Evolutionary conservation across 2,113 vertebrate species (phyloP).

Genomic region (Salvator merianae): DNA sequence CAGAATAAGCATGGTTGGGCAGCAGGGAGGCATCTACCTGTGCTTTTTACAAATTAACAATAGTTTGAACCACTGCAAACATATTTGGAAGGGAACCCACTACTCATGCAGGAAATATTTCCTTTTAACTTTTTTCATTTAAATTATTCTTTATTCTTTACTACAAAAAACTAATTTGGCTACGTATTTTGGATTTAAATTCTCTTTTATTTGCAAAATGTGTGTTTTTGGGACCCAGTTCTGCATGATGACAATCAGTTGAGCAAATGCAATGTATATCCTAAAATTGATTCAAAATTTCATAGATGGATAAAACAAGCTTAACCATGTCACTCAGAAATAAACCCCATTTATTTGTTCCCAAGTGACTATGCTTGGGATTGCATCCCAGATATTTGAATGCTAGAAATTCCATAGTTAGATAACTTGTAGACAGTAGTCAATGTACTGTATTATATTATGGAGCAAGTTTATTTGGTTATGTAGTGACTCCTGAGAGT

Average conservation of each 20-base stretch:
- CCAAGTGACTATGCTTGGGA: neutral
- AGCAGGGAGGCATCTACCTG: neutral
- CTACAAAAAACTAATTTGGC: neutral
- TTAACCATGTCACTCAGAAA: neutral
- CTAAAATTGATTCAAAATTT: neutral
- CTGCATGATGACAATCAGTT: neutral
- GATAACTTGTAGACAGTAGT: conserved; percentile 29
- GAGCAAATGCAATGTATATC: neutral
- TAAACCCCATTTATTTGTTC: neutral
- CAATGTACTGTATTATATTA: neutral
- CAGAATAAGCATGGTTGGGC: neutral
- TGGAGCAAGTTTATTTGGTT: neutral
- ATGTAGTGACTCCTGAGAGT: neutral
- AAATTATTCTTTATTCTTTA: conserved; percentile 4
- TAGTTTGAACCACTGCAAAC: conserved; percentile 41
- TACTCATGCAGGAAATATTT: neutral
- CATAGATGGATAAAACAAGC: neutral
- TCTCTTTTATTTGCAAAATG: neutral
- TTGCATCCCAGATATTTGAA: neutral
- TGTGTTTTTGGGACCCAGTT: neutral
- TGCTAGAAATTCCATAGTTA: neutral
- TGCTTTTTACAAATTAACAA: conserved; percentile 4
- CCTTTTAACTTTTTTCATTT: neutral
- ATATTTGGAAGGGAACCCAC: conserved; percentile 12
- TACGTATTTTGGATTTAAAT: neutral